Evolutionary conservation across 1,140 invertebrate species (phyloP).

Genomic region (Myzus persicae): DNA sequence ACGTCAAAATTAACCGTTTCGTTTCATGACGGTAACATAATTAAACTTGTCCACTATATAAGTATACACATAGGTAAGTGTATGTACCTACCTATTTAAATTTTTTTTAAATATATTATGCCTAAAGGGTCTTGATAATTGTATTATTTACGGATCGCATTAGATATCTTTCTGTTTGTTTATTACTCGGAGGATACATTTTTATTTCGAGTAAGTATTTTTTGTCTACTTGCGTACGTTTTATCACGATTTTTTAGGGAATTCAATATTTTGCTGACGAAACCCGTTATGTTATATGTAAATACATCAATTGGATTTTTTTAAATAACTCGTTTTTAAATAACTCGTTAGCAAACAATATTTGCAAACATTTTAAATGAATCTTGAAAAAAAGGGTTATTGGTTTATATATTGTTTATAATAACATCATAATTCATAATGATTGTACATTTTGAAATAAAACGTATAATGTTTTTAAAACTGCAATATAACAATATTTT

Average conservation of each 20-base stretch:
- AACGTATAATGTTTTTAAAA: not conserved
- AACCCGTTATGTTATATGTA: not conserved
- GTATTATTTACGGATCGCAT: not conserved
- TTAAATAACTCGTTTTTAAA: constrained; percentile 41
- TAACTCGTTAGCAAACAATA: constrained; percentile 16
- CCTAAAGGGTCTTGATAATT: not conserved
- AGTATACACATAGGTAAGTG: not conserved
- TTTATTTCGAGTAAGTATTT: not conserved
- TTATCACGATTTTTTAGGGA: not conserved
- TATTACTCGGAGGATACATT: not conserved
- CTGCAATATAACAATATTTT: not conserved
- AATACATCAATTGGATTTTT: not conserved
- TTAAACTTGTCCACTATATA: constrained; percentile 19
- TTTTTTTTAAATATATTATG: not conserved
- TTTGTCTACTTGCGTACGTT: not conserved
- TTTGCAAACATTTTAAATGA: not conserved
- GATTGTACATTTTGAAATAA: not conserved
- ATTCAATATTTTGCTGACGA: not conserved
- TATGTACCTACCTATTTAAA: not conserved
- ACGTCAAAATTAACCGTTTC: constrained; percentile 18
- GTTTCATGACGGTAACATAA: not conserved
- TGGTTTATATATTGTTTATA: constrained; percentile 1
- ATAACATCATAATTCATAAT: not conserved
- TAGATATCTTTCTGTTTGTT: not conserved
- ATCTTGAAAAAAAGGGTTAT: not conserved